Percentiles rank a stretch among this genome's conserved stretches.
phyloP scores from a whole-genome alignment of 2,888 invertebrate species.

The Geotrupes spiniger region DNA sequence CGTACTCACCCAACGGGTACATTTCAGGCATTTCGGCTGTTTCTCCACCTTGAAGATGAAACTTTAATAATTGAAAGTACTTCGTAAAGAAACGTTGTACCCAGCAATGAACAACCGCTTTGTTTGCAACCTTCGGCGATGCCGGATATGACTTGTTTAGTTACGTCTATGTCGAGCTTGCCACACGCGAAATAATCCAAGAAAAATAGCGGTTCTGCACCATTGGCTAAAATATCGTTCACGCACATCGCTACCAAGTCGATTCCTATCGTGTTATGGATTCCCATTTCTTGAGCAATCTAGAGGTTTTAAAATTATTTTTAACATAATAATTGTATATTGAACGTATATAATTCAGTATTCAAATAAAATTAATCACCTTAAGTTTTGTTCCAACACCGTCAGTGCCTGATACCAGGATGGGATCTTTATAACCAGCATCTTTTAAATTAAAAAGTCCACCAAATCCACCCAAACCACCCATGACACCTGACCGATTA shows the following conservation, averaged over 20 bases:
- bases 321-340: neutral
- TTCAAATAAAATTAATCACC: conserved; percentile 51
- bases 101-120: conserved; percentile 85
- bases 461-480: conserved; percentile 88
- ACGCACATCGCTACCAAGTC: conserved; percentile 98
- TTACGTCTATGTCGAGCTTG: conserved; percentile 71
- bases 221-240: conserved; percentile 93
- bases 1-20: conserved; percentile 85
- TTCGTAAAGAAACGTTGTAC: conserved; percentile 42
- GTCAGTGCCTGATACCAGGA: conserved; percentile 91
- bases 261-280: conserved; percentile 83
- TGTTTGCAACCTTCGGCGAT: conserved; percentile 83
- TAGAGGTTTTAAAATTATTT: conserved; percentile 52
- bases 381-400: conserved; percentile 97
- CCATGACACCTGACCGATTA: conserved; percentile 72
- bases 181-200: conserved; percentile 97
- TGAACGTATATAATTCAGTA: too few relatives aligned
- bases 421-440: conserved; percentile 71
- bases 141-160: conserved; percentile 78
- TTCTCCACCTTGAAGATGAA: conserved; percentile 70
- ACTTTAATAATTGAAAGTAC: neutral
- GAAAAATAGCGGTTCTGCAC: conserved; percentile 94
- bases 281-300: conserved; percentile 77
- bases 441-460: conserved; percentile 85
- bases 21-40: conserved; percentile 98